phyloP scores from a whole-genome alignment of 2,113 vertebrate genomes.

The Typhlomys cinereus region DNA sequence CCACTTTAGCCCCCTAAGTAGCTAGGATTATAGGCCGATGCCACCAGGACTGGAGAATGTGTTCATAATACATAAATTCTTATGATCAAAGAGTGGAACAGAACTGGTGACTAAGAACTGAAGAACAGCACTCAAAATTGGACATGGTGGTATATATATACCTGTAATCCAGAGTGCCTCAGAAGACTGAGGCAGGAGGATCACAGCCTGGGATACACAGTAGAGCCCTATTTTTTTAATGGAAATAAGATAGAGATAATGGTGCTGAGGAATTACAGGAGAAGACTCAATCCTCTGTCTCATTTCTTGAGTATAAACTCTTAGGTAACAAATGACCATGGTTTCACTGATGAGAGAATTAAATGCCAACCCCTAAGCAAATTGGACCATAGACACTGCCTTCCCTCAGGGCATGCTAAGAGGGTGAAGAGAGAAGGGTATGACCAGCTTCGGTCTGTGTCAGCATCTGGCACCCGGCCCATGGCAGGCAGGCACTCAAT shows the following conservation, averaged over 20 bases:
- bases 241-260: background rate
- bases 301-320: background rate
- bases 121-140: background rate
- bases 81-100: background rate
- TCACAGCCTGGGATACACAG: background rate
- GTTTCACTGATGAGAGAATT: background rate
- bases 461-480: conserved; percentile 53
- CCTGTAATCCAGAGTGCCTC: background rate
- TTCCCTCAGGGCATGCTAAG: background rate
- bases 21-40: background rate
- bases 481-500: conserved; percentile 46
- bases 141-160: background rate
- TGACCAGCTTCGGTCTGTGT: conserved; percentile 7
- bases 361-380: background rate
- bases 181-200: background rate
- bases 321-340: background rate
- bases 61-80: background rate
- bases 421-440: conserved; percentile 35
- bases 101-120: background rate
- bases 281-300: background rate
- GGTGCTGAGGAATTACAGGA: background rate
- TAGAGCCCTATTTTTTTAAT: background rate
- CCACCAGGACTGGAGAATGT: background rate
- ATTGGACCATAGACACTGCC: background rate
- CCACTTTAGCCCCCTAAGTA: background rate